These are phyloP conservation scores for Callipepla squamata DNA, from an alignment of 2,113 vertebrate genomes.

Conservation along the genomic window DNA sequence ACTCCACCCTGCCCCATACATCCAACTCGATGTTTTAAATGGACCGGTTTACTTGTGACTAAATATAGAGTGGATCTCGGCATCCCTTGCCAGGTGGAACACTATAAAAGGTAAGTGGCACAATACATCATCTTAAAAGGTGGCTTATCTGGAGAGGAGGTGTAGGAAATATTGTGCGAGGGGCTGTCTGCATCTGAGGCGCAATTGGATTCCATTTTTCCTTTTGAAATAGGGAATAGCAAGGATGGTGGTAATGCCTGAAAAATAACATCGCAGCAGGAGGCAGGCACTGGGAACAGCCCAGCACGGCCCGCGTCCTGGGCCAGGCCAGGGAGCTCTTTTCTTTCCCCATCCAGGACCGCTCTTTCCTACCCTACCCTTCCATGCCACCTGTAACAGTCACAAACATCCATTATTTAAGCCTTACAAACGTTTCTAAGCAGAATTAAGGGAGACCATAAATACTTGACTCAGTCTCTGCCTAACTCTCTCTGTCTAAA, in stretches of 20 bases:
- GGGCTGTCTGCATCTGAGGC: constrained; percentile 39
- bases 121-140: constrained; percentile 71
- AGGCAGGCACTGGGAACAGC: neutral
- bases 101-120: constrained; percentile 69
- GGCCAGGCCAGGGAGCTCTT: neutral
- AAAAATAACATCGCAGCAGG: neutral
- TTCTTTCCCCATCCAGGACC: neutral
- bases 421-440: neutral
- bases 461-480: neutral
- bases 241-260: neutral
- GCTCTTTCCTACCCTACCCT: accelerated
- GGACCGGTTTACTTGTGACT: constrained; percentile 13
- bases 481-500: neutral
- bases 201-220: constrained; percentile 43
- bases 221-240: constrained; percentile 46
- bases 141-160: constrained; percentile 65
- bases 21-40: constrained; percentile 33
- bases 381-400: accelerated
- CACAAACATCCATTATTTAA: neutral
- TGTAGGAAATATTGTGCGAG: constrained; percentile 53
- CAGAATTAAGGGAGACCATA: neutral
- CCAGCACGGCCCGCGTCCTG: accelerated
- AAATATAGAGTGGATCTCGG: constrained; percentile 15
- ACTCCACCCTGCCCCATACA: neutral
- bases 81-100: constrained; percentile 43